Percentiles rank a stretch among this genome's conserved stretches.
Evolutionary conservation across 53 echinoderm and acorn worm species (phyloP).

Genomic region (Arbacia lixula): DNA sequence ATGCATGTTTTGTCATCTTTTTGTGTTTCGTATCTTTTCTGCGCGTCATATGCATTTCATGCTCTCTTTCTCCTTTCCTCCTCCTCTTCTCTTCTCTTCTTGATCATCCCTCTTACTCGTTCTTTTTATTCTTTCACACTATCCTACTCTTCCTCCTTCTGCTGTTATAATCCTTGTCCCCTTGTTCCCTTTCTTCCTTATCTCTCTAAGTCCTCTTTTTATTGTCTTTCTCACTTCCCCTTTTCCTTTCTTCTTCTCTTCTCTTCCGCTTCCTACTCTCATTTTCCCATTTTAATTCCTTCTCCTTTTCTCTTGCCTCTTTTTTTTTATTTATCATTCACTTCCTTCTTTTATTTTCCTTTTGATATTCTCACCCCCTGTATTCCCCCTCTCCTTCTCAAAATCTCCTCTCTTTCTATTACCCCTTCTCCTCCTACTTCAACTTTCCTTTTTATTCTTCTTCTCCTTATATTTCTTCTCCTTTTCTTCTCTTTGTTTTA

Average conservation of each 20-base stretch:
- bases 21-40: too few relatives aligned
- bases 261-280: neutral
- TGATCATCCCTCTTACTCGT: neutral
- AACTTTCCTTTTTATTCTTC: neutral
- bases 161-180: neutral
- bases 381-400: neutral
- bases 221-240: neutral
- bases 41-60: too few relatives aligned
- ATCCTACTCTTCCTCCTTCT: neutral
- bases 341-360: neutral
- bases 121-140: neutral
- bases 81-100: neutral
- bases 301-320: neutral
- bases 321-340: neutral
- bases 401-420: neutral
- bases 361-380: neutral
- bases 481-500: neutral
- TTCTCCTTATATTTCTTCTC: neutral
- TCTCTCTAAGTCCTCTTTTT: neutral
- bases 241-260: neutral
- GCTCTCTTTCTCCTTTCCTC: neutral
- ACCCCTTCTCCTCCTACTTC: neutral
- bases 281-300: neutral
- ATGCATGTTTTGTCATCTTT: too few relatives aligned
- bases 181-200: neutral